These are phyloP conservation scores for Sebastes minor DNA, from an alignment of 2,797 vertebrate genomes.

Conservation along the genomic window DNA sequence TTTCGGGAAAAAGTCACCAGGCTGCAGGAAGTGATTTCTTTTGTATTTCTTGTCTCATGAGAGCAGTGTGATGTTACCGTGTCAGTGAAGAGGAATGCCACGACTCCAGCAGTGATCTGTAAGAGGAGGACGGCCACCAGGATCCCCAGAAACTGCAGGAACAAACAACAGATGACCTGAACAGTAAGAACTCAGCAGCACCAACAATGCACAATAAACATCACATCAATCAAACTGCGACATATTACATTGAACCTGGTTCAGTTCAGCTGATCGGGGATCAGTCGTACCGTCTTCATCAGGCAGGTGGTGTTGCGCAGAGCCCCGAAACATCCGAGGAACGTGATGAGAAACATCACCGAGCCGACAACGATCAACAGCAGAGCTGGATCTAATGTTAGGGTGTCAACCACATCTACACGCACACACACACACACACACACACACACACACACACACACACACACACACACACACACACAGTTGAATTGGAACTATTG, in stretches of 20 bases:
- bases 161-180: not conserved
- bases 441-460: not conserved
- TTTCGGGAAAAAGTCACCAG: not conserved
- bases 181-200: not conserved
- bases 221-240: not conserved
- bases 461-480: not conserved
- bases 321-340: slow-evolving; percentile 84
- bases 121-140: slow-evolving; percentile 78
- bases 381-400: slow-evolving; percentile 83
- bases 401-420: slow-evolving; percentile 84
- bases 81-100: slow-evolving; percentile 83
- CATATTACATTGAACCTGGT: not conserved
- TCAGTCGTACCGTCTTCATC: slow-evolving; percentile 70
- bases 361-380: slow-evolving; percentile 80
- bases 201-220: not conserved
- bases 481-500: not conserved
- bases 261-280: not conserved
- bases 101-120: slow-evolving; percentile 77
- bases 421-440: slow-evolving; percentile 8
- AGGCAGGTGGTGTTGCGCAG: slow-evolving; percentile 78
- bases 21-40: not conserved
- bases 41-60: not conserved
- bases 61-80: slow-evolving; percentile 66
- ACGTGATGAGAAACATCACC: slow-evolving; percentile 82
- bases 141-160: slow-evolving; percentile 82